A percentile compares a stretch with the other conserved stretches of the same genome.
These are phyloP conservation scores for Hippocampus barbouri DNA, from an alignment of 2,113 vertebrate genomes.

Conservation along the genomic window DNA sequence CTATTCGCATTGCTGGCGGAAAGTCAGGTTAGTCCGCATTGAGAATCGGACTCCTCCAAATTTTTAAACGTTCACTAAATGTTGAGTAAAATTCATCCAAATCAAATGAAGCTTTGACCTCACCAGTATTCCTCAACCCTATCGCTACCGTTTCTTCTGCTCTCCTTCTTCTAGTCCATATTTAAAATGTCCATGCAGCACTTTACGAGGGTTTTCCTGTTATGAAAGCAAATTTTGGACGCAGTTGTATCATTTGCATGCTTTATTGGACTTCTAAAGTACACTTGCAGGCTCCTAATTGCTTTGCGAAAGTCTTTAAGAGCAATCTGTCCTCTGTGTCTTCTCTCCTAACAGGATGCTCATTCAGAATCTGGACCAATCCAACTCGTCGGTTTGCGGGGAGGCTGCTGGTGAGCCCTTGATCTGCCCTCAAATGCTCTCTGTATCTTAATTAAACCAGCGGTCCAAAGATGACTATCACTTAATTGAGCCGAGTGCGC, in stretches of 20 bases:
- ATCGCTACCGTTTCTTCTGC: neutral
- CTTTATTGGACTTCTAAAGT: constrained; percentile 23
- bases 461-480: constrained; percentile 57
- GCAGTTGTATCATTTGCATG: neutral
- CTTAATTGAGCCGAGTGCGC: constrained; percentile 53
- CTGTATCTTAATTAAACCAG: constrained; percentile 50
- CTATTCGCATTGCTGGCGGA: too few species aligned
- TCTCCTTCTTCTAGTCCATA: neutral
- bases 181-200: neutral
- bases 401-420: constrained; percentile 67
- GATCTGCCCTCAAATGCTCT: constrained; percentile 31
- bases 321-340: constrained; percentile 34
- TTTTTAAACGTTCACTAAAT: too few species aligned
- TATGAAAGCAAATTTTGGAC: neutral
- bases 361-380: constrained; percentile 73
- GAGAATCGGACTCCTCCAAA: too few species aligned
- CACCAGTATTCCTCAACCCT: too few species aligned
- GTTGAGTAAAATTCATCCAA: too few species aligned
- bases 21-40: too few species aligned
- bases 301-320: constrained; percentile 15
- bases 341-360: constrained; percentile 58
- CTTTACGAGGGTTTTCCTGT: neutral
- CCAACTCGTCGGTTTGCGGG: constrained; percentile 72
- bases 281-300: constrained; percentile 9
- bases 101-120: too few species aligned